Evolutionary conservation across 2,113 vertebrate species (phyloP).

Genomic region (Heterotilapia buettikoferi): DNA sequence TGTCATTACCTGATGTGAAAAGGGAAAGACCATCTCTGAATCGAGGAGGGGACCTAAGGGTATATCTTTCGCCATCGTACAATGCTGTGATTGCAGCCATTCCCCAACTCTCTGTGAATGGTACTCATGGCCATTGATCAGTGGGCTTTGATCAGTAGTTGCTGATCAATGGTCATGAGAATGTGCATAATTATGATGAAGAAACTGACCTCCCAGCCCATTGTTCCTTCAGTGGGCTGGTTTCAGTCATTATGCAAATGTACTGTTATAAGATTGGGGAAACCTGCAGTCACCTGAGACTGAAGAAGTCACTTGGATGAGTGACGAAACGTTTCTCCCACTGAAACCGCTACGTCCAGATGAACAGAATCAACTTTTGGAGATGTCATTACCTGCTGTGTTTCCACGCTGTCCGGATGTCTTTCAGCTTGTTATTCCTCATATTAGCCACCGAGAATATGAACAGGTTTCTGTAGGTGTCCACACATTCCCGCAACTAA

Average conservation of each 20-base stretch:
- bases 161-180: too few relatives aligned
- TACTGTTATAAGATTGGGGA: background rate
- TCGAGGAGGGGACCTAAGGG: too few relatives aligned
- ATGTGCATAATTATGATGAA: background rate
- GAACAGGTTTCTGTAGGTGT: slow-evolving; percentile 89
- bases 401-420: slow-evolving; percentile 90
- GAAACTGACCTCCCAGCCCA: background rate
- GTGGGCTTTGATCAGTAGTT: too few relatives aligned
- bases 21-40: too few relatives aligned
- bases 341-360: background rate
- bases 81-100: too few relatives aligned
- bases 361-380: background rate
- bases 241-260: background rate
- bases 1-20: slow-evolving; percentile 69
- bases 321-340: background rate
- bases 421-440: slow-evolving; percentile 96
- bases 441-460: slow-evolving; percentile 92
- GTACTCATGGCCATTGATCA: too few relatives aligned
- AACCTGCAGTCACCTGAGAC: background rate
- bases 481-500: slow-evolving; percentile 91
- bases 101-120: too few relatives aligned
- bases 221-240: background rate
- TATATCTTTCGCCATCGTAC: too few relatives aligned
- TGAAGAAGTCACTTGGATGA: background rate
- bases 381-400: slow-evolving; percentile 84